Base-by-base conservation (phyloP, 2,113 vertebrate species). In the Tragulus kanchil region DNA sequence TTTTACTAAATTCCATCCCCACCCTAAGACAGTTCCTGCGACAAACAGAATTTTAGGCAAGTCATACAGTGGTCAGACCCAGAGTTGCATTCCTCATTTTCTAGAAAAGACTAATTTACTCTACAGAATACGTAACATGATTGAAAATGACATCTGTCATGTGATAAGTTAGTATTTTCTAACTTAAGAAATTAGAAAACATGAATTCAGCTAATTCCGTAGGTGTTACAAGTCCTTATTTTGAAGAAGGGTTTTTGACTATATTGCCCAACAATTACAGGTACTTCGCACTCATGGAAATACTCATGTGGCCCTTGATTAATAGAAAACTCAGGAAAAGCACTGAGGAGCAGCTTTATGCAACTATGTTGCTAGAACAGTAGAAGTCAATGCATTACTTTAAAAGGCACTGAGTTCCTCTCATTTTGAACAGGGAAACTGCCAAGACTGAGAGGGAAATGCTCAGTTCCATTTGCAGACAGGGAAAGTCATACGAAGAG, bases 161-260 rank as follows among this genome's bases (percentile, higher is more conserved):
- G 23, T n/a, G 84, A 6, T 17, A 67, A 81, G 7, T 75, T 71
- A 82, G 52, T 8, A 78, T 78, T 85, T 6, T 89, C 79, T 93
- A 88, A 89, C 36, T 75, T 42, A 81, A 88, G 78, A 92, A 82
- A 65, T 26, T 19, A 69, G 50, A 96, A 94, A 96, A 93, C 54
- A 79, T 19, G 21, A 93, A 82, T 52, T 36, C 59, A 87, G 67
- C 77, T 6, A 87, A 87, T 90, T 78, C 78, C 95, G 59, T 28
- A 65, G 54, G n/a, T 45, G 2, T 90, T 94, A 89, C 8, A 86
- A 89, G 17, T 75, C 26, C 26, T 85, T 84, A 86, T 82, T 95
- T 88, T 90, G 42, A 97, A 90, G 54, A 83, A 92, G 10, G 28
- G 10, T 48, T 85, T 94, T 86, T 61, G 67, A 90, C 21, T 10